Conservation (phyloP, 2,797 vertebrate species). For the Sebastolobus alascanus region DNA sequence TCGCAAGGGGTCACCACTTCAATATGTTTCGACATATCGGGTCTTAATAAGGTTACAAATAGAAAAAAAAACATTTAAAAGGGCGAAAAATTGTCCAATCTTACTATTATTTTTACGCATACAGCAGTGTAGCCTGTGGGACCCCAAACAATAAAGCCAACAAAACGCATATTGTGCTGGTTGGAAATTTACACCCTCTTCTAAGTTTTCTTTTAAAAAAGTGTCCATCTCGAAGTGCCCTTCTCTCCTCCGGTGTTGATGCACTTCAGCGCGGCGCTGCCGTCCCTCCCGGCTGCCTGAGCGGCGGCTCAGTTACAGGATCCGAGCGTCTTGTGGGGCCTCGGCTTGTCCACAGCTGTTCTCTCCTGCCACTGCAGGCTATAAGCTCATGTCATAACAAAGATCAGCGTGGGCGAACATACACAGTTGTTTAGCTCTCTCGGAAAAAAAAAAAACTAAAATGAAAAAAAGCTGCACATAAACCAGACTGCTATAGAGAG, state of each 20-base stretch:
- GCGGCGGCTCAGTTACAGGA: conserved; percentile 33
- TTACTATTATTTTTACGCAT: neutral
- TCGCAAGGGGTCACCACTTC: neutral
- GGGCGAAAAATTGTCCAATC: neutral
- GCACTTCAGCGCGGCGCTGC: neutral
- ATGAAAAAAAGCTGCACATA: neutral
- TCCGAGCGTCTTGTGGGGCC: conserved; percentile 67
- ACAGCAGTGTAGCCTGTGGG: neutral
- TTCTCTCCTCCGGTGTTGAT: neutral
- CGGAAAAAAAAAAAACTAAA: neutral
- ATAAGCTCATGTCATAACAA: conserved; percentile 72
- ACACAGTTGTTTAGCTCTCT: conserved; percentile 12
- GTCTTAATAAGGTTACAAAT: neutral
- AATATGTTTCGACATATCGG: neutral
- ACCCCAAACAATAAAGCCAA: neutral
- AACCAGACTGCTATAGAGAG: neutral
- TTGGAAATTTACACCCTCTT: neutral
- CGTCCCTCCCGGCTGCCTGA: neutral
- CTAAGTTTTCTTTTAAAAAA: neutral
- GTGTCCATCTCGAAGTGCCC: neutral
- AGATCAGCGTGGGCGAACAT: conserved; percentile 39
- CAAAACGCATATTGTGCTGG: too few species aligned
- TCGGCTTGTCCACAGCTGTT: conserved; percentile 71
- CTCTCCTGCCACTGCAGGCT: conserved; percentile 58
- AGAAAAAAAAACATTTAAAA: neutral